Percentiles rank a stretch among this genome's conserved stretches.
Evolutionary conservation across 2,797 vertebrate species (phyloP).

Genomic region (Hippopotamyrus pictus): DNA sequence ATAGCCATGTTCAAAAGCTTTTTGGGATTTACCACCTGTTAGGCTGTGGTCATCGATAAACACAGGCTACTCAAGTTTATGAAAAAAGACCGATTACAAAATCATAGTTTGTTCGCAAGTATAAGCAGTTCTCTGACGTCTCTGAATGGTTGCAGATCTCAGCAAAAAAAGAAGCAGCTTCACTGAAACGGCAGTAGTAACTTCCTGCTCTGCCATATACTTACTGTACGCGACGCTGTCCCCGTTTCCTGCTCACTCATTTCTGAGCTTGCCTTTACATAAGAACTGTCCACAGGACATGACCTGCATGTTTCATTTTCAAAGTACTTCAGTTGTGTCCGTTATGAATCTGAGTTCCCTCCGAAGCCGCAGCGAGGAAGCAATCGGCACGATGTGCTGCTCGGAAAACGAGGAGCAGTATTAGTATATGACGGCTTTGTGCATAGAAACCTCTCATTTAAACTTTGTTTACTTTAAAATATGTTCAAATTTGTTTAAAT

Average conservation of each 20-base stretch:
- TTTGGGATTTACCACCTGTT: not conserved
- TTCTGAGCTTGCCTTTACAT: not conserved
- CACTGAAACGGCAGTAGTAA: not conserved
- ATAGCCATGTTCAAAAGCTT: not conserved
- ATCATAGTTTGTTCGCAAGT: not conserved
- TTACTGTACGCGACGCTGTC: not conserved
- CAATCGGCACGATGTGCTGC: not conserved
- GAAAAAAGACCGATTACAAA: not conserved
- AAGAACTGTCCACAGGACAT: slow-evolving; percentile 21
- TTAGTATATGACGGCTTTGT: not conserved
- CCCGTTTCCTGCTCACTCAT: slow-evolving; percentile 32
- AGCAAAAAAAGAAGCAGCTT: not conserved
- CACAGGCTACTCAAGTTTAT: not conserved
- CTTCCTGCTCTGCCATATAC: not conserved
- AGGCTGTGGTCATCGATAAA: not conserved
- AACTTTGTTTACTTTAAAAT: not conserved
- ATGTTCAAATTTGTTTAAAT: not conserved
- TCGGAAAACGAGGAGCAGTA: not conserved
- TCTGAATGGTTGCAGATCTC: not conserved
- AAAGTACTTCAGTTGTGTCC: not conserved
- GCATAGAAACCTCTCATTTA: not conserved
- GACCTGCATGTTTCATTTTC: not conserved
- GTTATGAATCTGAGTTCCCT: not conserved
- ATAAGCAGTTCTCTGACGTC: not conserved
- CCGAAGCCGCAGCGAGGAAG: not conserved